A percentile compares a stretch with the other conserved stretches of the same genome.
phyloP scores from a whole-genome alignment of 1,140 invertebrate species.

The Helicoverpa zea region DNA sequence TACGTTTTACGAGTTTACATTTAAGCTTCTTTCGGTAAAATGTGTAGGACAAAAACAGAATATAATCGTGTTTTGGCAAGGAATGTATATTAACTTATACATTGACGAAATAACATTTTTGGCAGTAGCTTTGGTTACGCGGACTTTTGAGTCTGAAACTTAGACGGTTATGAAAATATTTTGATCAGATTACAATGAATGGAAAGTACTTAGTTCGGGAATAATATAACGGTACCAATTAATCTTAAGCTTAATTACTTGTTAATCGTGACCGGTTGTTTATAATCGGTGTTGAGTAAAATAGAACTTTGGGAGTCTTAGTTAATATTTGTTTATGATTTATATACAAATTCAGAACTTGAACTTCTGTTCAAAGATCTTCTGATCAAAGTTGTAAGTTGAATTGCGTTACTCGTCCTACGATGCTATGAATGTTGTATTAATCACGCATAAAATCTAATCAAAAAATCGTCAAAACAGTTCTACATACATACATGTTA shows the following conservation, averaged over 20 bases:
- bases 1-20: neutral
- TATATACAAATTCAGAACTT: neutral
- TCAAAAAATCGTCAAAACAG: too few relatives aligned
- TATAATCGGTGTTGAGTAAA: neutral
- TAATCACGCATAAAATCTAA: too few relatives aligned
- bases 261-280: conserved; percentile 15
- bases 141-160: neutral
- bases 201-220: neutral
- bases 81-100: conserved; percentile 9
- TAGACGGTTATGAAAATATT: neutral
- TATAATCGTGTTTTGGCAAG: neutral
- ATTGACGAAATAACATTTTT: neutral
- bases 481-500: too few relatives aligned
- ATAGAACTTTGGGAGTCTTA: neutral
- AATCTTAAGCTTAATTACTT: neutral
- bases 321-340: neutral
- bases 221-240: neutral
- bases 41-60: neutral
- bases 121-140: neutral
- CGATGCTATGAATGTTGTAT: too few relatives aligned
- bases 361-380: neutral
- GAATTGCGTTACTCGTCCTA: too few relatives aligned
- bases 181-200: neutral
- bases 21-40: neutral
- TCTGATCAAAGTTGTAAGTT: neutral